These are phyloP conservation scores for Tauraco hartlaubi DNA, from an alignment of 2,797 vertebrate genomes.

Conservation along the genomic window DNA sequence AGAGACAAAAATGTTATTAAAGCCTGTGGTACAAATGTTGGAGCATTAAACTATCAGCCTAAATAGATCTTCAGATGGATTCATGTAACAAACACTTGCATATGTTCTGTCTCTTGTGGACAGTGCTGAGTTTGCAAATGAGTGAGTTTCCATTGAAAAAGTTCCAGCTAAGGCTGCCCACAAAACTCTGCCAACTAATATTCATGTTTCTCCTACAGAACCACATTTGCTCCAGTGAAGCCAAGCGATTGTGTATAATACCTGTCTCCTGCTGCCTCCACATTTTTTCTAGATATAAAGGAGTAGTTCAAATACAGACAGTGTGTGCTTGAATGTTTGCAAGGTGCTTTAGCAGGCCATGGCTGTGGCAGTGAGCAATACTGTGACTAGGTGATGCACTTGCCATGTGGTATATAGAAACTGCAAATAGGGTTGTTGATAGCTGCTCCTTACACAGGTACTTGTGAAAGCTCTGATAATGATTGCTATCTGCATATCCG, in stretches of 20 bases:
- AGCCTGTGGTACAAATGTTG: slow-evolving; percentile 33
- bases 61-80: slow-evolving; percentile 46
- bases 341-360: not conserved
- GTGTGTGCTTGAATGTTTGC: not conserved
- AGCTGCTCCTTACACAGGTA: not conserved
- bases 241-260: not conserved
- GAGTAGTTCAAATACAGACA: not conserved
- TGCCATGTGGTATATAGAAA: slow-evolving; percentile 2
- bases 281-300: not conserved
- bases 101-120: slow-evolving; percentile 11
- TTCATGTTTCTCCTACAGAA: not conserved
- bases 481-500: not conserved
- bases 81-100: slow-evolving; percentile 36
- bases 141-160: slow-evolving; percentile 19
- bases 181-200: slow-evolving; percentile 3
- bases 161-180: slow-evolving; percentile 23
- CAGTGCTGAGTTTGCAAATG: slow-evolving; percentile 40
- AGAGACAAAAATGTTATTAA: slow-evolving; percentile 38
- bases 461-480: not conserved
- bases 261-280: not conserved
- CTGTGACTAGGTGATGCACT: slow-evolving; percentile 66
- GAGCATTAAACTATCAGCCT: slow-evolving; percentile 37
- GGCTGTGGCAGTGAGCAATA: not conserved
- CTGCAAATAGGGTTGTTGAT: not conserved
- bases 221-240: not conserved